phyloP scores from a whole-genome alignment of 2,888 invertebrate genomes.

The Callosobruchus maculatus region DNA sequence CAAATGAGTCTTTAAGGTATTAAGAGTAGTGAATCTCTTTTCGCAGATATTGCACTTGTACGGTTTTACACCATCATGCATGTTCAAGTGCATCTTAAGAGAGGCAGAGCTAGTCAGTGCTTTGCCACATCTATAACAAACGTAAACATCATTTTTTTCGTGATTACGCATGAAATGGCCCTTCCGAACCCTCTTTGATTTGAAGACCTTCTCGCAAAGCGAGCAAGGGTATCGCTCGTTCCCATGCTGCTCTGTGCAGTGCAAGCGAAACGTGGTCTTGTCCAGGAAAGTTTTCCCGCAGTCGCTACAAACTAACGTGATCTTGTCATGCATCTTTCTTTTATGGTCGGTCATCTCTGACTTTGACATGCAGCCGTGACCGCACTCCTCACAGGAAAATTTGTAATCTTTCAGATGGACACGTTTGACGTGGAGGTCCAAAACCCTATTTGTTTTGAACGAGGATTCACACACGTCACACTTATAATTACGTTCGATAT shows the following conservation, averaged over 20 bases:
- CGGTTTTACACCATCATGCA: slow-evolving; percentile 4
- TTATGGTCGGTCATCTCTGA: not conserved
- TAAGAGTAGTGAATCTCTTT: not conserved
- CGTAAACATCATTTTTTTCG: not conserved
- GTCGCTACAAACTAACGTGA: not conserved
- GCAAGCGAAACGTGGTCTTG: not conserved
- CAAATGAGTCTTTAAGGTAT: not conserved
- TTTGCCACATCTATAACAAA: not conserved
- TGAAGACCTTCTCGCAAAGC: not conserved
- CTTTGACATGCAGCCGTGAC: not conserved
- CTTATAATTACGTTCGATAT: not conserved
- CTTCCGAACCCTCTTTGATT: not conserved
- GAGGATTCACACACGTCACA: not conserved
- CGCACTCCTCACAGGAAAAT: not conserved
- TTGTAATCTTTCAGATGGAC: not conserved
- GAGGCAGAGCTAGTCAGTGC: not conserved
- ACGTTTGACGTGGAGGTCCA: not conserved
- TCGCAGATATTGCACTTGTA: slow-evolving; percentile 48
- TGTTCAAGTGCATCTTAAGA: slow-evolving; percentile 4
- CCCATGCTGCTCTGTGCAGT: not conserved
- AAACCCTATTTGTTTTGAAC: not conserved
- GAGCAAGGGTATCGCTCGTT: not conserved
- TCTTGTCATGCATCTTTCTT: not conserved
- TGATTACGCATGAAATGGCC: not conserved
- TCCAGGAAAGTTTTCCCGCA: not conserved